Evolutionary conservation across 2,113 vertebrate species (phyloP).

Genomic region (Centropus unirufus): DNA sequence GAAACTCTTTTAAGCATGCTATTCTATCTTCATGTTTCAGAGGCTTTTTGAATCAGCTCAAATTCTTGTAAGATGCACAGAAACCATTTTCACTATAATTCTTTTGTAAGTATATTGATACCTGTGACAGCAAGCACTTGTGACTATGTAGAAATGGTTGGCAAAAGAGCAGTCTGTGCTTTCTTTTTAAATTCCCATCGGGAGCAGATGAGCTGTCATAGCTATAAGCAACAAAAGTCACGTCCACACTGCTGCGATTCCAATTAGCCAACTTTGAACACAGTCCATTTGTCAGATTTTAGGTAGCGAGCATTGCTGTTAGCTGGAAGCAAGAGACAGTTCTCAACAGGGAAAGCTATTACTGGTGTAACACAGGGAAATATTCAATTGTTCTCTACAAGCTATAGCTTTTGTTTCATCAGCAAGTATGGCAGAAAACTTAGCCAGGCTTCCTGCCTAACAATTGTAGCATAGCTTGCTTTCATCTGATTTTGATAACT

Average conservation of each 20-base stretch:
- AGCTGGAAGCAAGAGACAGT: constrained; percentile 31
- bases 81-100: background rate
- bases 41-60: background rate
- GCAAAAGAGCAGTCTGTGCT: background rate
- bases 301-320: background rate
- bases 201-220: constrained; percentile 19
- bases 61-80: background rate
- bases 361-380: constrained; percentile 27
- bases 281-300: constrained; percentile 43
- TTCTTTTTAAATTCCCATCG: background rate
- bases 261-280: constrained; percentile 47
- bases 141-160: background rate
- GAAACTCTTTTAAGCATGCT: background rate
- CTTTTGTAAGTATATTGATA: background rate
- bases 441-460: background rate
- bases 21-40: background rate
- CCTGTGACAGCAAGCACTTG: background rate
- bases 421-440: constrained; percentile 35
- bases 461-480: background rate
- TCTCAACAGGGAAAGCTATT: constrained; percentile 26
- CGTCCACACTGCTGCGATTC: background rate
- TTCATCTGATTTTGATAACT: constrained; percentile 20
- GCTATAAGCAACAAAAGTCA: background rate
- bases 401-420: constrained; percentile 28
- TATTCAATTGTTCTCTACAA: constrained; percentile 39